Base-by-base conservation (phyloP, 2,797 vertebrate species). In the Acridotheres tristis region DNA sequence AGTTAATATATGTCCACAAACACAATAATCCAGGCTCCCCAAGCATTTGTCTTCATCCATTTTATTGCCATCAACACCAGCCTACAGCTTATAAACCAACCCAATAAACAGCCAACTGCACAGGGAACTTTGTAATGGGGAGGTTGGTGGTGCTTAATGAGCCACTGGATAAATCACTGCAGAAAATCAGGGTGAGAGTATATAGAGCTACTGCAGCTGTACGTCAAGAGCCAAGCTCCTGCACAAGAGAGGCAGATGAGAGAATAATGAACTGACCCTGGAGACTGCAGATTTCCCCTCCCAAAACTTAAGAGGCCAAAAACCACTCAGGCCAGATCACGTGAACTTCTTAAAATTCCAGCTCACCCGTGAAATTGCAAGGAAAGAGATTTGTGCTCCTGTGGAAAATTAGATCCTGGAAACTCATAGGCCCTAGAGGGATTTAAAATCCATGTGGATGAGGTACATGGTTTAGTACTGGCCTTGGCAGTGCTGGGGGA, bases 191-290 rank as follows among this genome's bases (percentile, higher is more conserved):
- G 9, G 30, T 30, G 36, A 51, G 7, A 19, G 19, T 6, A 17
- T 2, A 2, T 1, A 47, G 36, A 90, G 36, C 40, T 82, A 16
- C 48, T 47, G 23, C 51, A 61, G 58, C 62, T 63, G 7, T 9
- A 40, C 10, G 36, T 16, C 30, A 82, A 27, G 40, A 75, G 58
- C 45, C 32, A 65, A 51, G 21, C 25, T 78, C 53, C 82, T 32
- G 51, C 50, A 3, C 7, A 11, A 2, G 4, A 53, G 26, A 48
- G 12, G 38, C 1, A 84, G 55, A 50, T 0, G 1, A 53, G 20
- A 63, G 29, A 73, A 72, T 6, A 71, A 29, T 45, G n/a, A 85
- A 68, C 16, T 5, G 9, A 69, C 42, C 38, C 42, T 59, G 27
- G 50, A 85, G 27, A 26, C 20, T 40, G 51, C 29, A 62, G 22